Evolutionary conservation across 2,797 vertebrate species (phyloP).

Genomic region (Enteromius radiatus): DNA sequence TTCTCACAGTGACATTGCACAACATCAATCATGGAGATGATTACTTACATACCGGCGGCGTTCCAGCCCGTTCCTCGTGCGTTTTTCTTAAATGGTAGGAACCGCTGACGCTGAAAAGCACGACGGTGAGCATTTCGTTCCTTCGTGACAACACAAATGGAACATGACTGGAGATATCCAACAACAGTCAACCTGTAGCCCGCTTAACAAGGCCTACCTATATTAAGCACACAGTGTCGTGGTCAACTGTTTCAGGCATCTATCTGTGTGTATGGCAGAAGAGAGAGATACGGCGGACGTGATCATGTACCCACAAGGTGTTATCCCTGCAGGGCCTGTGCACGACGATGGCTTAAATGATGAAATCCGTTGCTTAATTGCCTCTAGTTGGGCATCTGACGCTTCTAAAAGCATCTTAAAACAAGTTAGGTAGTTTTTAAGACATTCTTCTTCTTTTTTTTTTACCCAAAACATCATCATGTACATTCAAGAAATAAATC

Average conservation of each 20-base stretch:
- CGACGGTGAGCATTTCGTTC: constrained; percentile 24
- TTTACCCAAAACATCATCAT: constrained; percentile 63
- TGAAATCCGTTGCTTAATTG: constrained; percentile 16
- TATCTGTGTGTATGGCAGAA: constrained; percentile 28
- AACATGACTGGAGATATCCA: constrained; percentile 1
- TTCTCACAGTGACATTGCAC: constrained; percentile 36
- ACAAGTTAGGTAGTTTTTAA: constrained; percentile 28
- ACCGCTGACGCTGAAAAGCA: constrained; percentile 34
- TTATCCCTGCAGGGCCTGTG: background rate
- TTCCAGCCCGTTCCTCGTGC: background rate
- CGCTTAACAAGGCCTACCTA: constrained; percentile 19
- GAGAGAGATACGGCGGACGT: background rate
- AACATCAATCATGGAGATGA: constrained; percentile 45
- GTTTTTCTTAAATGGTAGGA: background rate
- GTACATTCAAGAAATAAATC: constrained; percentile 66
- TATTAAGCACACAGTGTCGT: constrained; percentile 45
- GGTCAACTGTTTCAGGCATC: constrained; percentile 49
- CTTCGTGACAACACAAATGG: constrained; percentile 3
- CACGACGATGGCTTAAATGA: constrained; percentile 24
- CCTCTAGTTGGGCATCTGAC: background rate
- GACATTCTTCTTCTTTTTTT: constrained; percentile 43
- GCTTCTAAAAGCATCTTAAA: constrained; percentile 5
- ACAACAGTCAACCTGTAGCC: constrained; percentile 5
- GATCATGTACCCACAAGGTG: constrained; percentile 12
- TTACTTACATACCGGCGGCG: constrained; percentile 9